Evolutionary conservation across 2,888 invertebrate genomes (phyloP).

Genomic region (Phrixothrix hirtus): DNA sequence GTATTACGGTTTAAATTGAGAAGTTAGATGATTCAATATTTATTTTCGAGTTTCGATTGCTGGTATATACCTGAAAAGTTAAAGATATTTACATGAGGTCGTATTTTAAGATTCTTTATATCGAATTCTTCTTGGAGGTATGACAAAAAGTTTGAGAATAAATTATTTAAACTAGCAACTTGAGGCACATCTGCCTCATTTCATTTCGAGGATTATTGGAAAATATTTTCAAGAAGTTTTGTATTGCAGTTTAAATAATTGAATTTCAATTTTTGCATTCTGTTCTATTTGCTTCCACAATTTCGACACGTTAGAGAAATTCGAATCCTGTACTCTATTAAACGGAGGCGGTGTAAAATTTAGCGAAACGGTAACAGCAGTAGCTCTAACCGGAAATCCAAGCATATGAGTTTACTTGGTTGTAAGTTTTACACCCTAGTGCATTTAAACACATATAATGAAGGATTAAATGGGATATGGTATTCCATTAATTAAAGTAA

Average conservation of each 20-base stretch:
- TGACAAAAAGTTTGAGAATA: conserved; percentile 24
- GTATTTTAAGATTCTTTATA: neutral
- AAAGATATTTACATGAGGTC: no score
- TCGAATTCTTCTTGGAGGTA: no score
- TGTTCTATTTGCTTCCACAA: no score
- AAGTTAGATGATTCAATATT: no score
- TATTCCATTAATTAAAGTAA: no score
- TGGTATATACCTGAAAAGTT: no score
- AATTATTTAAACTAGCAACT: conserved; percentile 23
- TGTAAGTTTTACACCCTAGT: conserved; percentile 1
- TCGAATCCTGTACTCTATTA: no score
- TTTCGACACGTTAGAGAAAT: neutral
- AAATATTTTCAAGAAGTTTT: conserved; percentile 25
- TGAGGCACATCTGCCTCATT: conserved; percentile 26
- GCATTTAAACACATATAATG: conserved; percentile 9
- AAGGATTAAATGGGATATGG: conserved; percentile 2
- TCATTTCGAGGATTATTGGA: conserved; percentile 29
- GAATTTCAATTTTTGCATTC: no score
- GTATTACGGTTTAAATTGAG: neutral
- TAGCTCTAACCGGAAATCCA: neutral
- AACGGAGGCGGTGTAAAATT: no score
- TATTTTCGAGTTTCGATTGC: no score
- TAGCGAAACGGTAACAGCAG: no score
- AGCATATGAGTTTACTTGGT: conserved; percentile 8
- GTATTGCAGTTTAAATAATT: neutral